Percentiles rank a stretch among this genome's conserved stretches.
Evolutionary conservation across 2,113 vertebrate species (phyloP).

Genomic region (Ochotona curzoniae): DNA sequence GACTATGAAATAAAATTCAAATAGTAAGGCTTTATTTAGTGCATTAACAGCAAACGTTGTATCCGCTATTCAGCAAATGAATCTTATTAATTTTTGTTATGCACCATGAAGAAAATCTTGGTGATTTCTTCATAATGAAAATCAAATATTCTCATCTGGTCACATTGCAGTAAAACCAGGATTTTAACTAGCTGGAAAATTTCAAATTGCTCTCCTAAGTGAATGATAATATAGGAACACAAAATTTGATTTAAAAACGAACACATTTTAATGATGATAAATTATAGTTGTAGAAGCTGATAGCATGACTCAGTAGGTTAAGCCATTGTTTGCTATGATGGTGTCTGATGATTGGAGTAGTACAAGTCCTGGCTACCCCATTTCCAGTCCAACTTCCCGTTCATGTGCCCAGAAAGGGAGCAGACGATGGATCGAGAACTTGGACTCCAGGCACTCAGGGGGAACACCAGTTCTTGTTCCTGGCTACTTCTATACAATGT

Average conservation of each 20-base stretch:
- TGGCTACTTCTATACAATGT: neutral
- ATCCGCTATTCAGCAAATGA: neutral
- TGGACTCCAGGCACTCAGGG: no score
- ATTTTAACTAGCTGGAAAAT: slow-evolving; percentile 5
- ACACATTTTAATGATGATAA: neutral
- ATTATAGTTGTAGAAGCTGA: neutral
- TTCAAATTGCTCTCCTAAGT: neutral
- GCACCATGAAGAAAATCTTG: neutral
- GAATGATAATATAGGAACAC: neutral
- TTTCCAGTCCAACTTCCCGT: no score
- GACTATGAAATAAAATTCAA: neutral
- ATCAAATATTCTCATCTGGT: neutral
- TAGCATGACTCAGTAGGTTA: no score
- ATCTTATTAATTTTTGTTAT: neutral
- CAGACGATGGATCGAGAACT: no score
- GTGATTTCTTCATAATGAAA: neutral
- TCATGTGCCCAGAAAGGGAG: no score
- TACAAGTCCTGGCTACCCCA: no score
- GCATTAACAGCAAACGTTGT: neutral
- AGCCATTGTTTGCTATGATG: no score
- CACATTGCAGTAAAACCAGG: neutral
- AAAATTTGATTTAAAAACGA: neutral
- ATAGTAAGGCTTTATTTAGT: neutral
- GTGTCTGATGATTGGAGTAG: no score
- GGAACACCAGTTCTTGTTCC: no score